Evolutionary conservation across 30 jellyfish, hydroid and myxozoan genomes (phyloP).

Genomic region (Aurelia aurita): DNA sequence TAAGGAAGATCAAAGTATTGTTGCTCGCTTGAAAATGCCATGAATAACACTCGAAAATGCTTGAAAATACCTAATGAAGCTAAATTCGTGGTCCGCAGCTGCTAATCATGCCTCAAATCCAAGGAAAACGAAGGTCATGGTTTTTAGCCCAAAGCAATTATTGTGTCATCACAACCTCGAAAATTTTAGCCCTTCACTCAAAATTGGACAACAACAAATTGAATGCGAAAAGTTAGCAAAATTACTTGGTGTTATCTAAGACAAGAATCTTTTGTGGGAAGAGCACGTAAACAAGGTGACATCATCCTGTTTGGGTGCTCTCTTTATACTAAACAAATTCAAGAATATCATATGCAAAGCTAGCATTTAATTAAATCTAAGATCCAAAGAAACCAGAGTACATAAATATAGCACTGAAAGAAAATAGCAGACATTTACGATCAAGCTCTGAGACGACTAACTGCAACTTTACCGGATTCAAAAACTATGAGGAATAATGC

Average conservation of each 20-base stretch:
- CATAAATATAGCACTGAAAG: no score
- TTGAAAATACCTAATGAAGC: conserved; percentile 7
- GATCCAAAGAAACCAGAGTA: no score
- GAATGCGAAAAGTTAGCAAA: conserved; percentile 24
- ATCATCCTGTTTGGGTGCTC: no score
- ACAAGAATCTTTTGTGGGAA: conserved; percentile 39
- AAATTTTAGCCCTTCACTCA: conserved; percentile 9
- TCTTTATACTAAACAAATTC: no score
- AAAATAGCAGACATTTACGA: no score
- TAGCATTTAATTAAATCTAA: no score
- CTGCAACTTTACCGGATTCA: no score
- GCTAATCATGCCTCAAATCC: conserved; percentile 38
- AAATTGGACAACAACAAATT: conserved; percentile 5
- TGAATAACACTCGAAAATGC: no score
- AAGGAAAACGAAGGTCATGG: conserved; percentile 28
- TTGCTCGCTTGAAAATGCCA: conserved; percentile 1
- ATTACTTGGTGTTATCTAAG: conserved; percentile 28
- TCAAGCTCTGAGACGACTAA: no score
- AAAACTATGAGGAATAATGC: no score
- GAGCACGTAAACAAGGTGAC: not conserved
- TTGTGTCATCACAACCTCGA: not conserved
- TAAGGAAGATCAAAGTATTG: conserved; percentile 28
- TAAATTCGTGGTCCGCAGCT: conserved; percentile 8
- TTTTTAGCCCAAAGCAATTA: conserved; percentile 20
- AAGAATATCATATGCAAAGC: no score